Percentiles rank a stretch among this genome's conserved stretches.
Evolutionary conservation across 2,113 vertebrate genomes (phyloP).

Genomic region (Silurus meridionalis): DNA sequence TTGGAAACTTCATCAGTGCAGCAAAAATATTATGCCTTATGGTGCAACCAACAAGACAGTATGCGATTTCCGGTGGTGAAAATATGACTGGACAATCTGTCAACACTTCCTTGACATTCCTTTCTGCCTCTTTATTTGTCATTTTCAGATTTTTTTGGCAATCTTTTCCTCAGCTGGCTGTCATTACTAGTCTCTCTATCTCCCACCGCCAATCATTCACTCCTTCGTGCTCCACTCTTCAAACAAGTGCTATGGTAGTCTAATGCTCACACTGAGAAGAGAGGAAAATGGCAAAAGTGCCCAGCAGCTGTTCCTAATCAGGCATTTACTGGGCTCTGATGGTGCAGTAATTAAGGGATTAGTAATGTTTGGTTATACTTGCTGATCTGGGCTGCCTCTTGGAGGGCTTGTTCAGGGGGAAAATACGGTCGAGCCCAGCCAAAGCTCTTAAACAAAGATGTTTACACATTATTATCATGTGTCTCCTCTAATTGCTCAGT

Average conservation of each 20-base stretch:
- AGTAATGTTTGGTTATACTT: constrained; percentile 69
- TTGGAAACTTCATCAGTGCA: not conserved
- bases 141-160: constrained; percentile 18
- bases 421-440: constrained; percentile 53
- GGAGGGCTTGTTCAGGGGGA: constrained; percentile 59
- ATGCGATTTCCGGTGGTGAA: not conserved
- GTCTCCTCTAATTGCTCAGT: constrained; percentile 50
- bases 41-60: not conserved
- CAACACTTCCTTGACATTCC: constrained; percentile 7
- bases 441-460: constrained; percentile 63
- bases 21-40: not conserved
- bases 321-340: constrained; percentile 74
- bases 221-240: constrained; percentile 43
- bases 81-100: constrained; percentile 12
- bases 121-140: constrained; percentile 25
- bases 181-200: constrained; percentile 25
- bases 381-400: constrained; percentile 65
- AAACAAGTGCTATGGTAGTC: constrained; percentile 6
- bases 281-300: constrained; percentile 65
- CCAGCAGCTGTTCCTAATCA: constrained; percentile 75
- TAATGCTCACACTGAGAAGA: not conserved
- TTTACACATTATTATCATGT: constrained; percentile 64
- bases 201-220: constrained; percentile 13
- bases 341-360: constrained; percentile 75
- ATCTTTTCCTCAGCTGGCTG: constrained; percentile 27